These are phyloP conservation scores for Tachysurus vachellii DNA, from an alignment of 2,113 vertebrate species.

Conservation along the genomic window DNA sequence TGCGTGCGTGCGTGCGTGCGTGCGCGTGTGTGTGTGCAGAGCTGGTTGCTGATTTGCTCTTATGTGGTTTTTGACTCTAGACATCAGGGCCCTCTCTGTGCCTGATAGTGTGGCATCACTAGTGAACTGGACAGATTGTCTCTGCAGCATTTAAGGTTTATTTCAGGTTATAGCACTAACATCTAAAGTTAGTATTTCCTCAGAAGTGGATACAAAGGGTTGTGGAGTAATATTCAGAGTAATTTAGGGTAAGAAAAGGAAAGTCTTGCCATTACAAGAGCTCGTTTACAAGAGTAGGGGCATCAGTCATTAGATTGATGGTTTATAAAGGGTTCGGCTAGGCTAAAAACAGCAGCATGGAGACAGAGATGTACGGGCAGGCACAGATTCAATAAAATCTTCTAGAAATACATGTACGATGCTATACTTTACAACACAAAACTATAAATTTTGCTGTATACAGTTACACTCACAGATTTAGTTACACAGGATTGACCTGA, in stretches of 20 bases:
- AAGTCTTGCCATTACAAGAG: slow-evolving; percentile 44
- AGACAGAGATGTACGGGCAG: slow-evolving; percentile 47
- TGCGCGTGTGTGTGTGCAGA: no score
- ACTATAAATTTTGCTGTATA: neutral
- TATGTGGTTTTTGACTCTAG: no score
- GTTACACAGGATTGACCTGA: neutral
- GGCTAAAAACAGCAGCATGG: slow-evolving; percentile 49
- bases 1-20: no score
- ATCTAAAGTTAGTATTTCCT: no score
- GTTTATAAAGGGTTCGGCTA: slow-evolving; percentile 46
- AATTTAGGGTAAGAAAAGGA: neutral
- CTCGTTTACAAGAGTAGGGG: slow-evolving; percentile 42
- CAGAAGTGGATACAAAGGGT: no score
- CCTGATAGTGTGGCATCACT: no score
- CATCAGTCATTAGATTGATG: slow-evolving; percentile 38
- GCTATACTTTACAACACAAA: neutral
- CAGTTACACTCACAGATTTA: neutral
- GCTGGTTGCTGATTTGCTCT: no score
- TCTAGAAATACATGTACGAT: neutral
- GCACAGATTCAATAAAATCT: slow-evolving; percentile 3
- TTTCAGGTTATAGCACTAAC: no score
- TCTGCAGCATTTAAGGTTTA: no score
- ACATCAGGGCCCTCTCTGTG: no score
- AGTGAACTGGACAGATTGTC: no score
- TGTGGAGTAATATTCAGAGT: no score